Percentiles rank a stretch among this genome's conserved stretches.
Conservation (phyloP, 2,888 invertebrate species). For the Leucophenga maculata region DNA sequence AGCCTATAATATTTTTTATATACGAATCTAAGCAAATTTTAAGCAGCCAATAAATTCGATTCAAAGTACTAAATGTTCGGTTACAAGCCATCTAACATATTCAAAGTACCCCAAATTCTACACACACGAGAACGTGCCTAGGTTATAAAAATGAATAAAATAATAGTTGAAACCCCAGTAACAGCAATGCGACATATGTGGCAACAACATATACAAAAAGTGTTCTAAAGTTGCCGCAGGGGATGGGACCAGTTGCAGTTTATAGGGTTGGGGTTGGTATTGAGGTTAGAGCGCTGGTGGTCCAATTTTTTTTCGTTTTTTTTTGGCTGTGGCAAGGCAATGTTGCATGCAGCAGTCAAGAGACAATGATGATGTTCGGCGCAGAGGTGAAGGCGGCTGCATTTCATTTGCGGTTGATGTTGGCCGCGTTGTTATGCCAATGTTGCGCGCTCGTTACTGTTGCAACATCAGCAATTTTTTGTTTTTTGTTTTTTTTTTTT, state of each 20-base stretch:
- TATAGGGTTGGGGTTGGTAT: no score
- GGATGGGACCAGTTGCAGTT: no score
- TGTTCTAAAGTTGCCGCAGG: neutral
- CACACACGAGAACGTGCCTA: no score
- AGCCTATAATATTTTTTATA: no score
- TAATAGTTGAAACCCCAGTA: neutral
- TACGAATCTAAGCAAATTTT: no score
- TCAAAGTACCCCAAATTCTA: no score
- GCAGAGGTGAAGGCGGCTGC: neutral
- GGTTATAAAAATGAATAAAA: neutral
- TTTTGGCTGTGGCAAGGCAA: neutral
- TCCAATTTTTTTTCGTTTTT: no score
- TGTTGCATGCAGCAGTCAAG: neutral
- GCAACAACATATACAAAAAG: neutral
- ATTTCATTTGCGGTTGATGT: constrained; percentile 5
- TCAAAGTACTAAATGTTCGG: no score
- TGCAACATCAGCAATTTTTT: constrained; percentile 19
- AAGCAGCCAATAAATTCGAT: no score
- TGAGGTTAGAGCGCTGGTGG: no score
- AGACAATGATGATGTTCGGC: neutral
- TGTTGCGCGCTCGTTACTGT: constrained; percentile 14
- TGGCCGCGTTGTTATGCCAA: neutral
- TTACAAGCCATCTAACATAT: no score
- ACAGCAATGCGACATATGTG: constrained; percentile 17
- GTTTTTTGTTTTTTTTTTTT: neutral